Conservation (phyloP, 2,888 invertebrate genomes). For the Chrysomela aeneicollis region DNA sequence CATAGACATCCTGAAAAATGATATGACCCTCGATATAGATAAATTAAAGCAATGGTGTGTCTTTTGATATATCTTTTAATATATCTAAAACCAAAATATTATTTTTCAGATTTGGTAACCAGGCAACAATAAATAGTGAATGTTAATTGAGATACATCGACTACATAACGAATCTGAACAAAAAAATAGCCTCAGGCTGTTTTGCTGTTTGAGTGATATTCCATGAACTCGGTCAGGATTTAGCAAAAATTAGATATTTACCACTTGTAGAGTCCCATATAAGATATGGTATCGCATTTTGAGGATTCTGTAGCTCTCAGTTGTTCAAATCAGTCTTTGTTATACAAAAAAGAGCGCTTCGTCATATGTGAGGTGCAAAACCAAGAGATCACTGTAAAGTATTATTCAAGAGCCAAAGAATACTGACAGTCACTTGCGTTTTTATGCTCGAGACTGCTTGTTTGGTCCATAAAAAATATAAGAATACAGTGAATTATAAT, state of each 20-base stretch:
- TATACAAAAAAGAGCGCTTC: not conserved
- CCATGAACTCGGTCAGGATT: not conserved
- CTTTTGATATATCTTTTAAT: too few species aligned
- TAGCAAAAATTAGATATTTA: not conserved
- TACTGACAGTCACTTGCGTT: not conserved
- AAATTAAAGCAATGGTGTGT: too few species aligned
- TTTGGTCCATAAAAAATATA: constrained; percentile 1
- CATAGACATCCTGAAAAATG: too few species aligned
- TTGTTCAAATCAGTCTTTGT: not conserved
- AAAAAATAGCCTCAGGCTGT: too few species aligned
- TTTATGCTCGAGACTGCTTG: too few species aligned
- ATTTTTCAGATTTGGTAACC: not conserved
- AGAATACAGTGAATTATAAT: not conserved
- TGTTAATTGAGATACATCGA: constrained; percentile 4
- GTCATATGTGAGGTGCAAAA: not conserved
- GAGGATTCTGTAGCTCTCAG: too few species aligned
- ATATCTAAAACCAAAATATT: too few species aligned
- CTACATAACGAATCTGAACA: not conserved
- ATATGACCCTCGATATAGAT: too few species aligned
- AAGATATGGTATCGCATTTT: too few species aligned
- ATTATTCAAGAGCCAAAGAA: not conserved
- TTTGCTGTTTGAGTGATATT: not conserved
- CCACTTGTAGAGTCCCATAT: too few species aligned
- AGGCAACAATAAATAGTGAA: constrained; percentile 5
- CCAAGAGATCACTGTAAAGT: not conserved